Conservation (phyloP, 2,113 vertebrate species). For the Sinosuthora webbiana region DNA sequence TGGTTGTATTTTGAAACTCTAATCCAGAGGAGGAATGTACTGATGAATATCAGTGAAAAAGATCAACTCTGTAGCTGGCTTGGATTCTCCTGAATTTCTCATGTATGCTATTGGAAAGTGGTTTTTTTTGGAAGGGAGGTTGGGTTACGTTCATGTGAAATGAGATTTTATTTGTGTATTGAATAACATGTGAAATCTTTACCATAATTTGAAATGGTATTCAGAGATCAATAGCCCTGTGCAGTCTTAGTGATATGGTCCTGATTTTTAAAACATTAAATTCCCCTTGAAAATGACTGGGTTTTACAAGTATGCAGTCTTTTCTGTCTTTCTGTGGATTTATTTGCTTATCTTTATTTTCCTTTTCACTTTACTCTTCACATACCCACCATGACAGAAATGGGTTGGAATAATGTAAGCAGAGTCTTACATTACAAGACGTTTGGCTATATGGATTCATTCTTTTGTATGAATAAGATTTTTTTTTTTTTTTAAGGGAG, state of each 20-base stretch:
- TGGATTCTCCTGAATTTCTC: background rate
- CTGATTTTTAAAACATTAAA: background rate
- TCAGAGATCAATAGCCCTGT: background rate
- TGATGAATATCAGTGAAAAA: background rate
- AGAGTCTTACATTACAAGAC: conserved; percentile 56
- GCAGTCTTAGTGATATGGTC: accelerated
- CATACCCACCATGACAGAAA: conserved; percentile 8
- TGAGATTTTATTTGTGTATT: background rate
- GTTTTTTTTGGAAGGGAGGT: background rate
- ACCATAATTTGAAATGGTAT: background rate
- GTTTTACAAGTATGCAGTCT: background rate
- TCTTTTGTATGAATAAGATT: conserved; percentile 55
- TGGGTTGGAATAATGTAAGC: conserved; percentile 65
- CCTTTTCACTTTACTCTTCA: conserved; percentile 37
- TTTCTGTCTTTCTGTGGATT: background rate
- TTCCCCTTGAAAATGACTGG: background rate
- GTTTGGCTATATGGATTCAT: conserved; percentile 43
- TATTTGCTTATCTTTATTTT: conserved; percentile 54
- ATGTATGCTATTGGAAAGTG: background rate
- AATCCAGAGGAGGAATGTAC: background rate
- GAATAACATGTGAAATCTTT: background rate
- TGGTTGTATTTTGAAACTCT: background rate
- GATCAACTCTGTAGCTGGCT: background rate
- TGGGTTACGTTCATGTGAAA: background rate
- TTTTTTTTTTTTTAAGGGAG: background rate